Conservation (phyloP, 2,113 vertebrate species). For the Sorex araneus region DNA sequence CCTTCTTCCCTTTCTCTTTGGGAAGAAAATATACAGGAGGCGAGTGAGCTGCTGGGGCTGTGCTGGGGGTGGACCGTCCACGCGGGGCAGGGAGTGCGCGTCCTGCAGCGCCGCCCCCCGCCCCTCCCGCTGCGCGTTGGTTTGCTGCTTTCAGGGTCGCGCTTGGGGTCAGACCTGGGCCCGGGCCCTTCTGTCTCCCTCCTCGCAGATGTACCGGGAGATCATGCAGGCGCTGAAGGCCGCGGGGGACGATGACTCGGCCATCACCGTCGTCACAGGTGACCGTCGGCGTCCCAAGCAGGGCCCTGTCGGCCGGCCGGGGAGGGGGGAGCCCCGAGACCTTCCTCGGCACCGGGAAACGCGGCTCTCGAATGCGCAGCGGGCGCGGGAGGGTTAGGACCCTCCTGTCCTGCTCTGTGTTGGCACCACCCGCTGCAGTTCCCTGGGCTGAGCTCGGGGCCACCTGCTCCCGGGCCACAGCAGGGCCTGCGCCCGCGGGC, state of each 20-base stretch:
- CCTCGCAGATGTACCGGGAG: slow-evolving; percentile 95
- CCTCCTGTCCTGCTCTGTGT: background rate
- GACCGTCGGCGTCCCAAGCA: slow-evolving; percentile 62
- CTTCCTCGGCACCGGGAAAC: background rate
- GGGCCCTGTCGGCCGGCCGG: background rate
- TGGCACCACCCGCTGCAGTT: too few species aligned
- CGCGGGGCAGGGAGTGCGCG: too few species aligned
- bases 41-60: background rate
- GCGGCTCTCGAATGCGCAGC: background rate
- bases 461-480: too few species aligned
- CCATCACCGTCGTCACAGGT: slow-evolving; percentile 95
- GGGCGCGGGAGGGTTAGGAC: background rate
- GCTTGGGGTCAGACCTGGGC: too few species aligned
- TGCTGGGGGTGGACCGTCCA: background rate
- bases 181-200: background rate
- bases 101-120: too few species aligned
- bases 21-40: background rate
- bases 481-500: too few species aligned
- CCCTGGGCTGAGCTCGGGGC: too few species aligned
- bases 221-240: slow-evolving; percentile 92
- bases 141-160: too few species aligned
- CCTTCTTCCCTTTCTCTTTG: background rate
- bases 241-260: slow-evolving; percentile 92
- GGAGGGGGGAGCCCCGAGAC: background rate
- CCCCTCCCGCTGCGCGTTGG: too few species aligned